Percentiles rank a stretch among this genome's conserved stretches.
Evolutionary conservation across 2,888 invertebrate genomes (phyloP).

Genomic region (Operophtera brumata): DNA sequence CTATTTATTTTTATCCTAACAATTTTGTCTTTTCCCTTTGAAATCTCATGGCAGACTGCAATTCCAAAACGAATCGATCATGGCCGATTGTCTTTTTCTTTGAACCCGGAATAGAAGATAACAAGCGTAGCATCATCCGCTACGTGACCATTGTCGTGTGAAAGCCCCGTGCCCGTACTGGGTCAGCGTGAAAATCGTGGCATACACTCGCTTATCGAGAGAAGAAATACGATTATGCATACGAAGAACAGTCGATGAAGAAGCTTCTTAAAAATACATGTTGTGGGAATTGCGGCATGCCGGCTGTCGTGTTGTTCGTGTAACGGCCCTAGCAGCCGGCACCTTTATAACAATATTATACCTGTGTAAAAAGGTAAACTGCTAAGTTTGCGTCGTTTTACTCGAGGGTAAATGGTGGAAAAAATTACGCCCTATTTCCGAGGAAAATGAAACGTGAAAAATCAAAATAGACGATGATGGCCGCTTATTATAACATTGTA

Average conservation of each 20-base stretch:
- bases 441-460: constrained; percentile 27
- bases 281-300: background rate
- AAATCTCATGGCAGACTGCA: too few relatives aligned
- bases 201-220: too few relatives aligned
- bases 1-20: too few relatives aligned
- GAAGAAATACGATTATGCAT: too few relatives aligned
- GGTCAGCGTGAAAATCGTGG: too few relatives aligned
- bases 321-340: constrained; percentile 22
- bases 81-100: background rate
- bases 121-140: too few relatives aligned
- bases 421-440: constrained; percentile 29
- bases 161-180: too few relatives aligned
- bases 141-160: too few relatives aligned
- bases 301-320: constrained; percentile 1
- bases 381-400: constrained; percentile 34
- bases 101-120: background rate
- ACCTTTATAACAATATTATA: constrained; percentile 38
- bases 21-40: too few relatives aligned
- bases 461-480: constrained; percentile 23
- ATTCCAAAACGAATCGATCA: background rate
- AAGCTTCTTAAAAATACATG: too few relatives aligned
- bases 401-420: constrained; percentile 31
- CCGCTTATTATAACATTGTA: constrained; percentile 12
- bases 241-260: too few relatives aligned
- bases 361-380: constrained; percentile 33